A percentile compares a stretch with the other conserved stretches of the same genome.
These are phyloP conservation scores for Periparus ater DNA, from an alignment of 2,797 vertebrate genomes.

Conservation along the genomic window DNA sequence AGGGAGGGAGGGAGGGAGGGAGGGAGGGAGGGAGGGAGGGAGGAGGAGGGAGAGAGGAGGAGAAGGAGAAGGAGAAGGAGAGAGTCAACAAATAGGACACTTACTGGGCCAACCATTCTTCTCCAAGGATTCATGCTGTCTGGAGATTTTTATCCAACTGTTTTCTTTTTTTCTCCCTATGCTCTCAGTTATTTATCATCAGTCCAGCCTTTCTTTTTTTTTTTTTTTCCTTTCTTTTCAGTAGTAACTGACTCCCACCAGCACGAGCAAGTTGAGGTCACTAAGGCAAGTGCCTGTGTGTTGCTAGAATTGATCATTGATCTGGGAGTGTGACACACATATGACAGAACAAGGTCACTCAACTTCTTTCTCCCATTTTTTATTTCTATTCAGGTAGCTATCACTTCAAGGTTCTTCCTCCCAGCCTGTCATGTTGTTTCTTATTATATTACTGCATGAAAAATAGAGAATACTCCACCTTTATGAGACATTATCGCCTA, in stretches of 20 bases:
- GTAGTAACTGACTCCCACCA: not conserved
- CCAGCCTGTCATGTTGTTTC: not conserved
- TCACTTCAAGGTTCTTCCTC: not conserved
- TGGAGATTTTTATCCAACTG: not conserved
- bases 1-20: not conserved
- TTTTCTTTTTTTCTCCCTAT: not conserved
- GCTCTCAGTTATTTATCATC: not conserved
- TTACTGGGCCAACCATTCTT: not conserved
- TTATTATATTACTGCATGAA: not conserved
- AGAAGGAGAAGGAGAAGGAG: rapidly evolving
- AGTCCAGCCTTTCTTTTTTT: not conserved
- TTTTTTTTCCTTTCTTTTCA: not conserved
- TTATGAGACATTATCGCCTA: not conserved
- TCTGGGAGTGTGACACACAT: not conserved
- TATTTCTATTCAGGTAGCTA: not conserved
- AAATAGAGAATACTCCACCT: not conserved
- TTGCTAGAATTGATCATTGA: not conserved
- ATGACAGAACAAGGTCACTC: not conserved
- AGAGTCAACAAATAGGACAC: not conserved
- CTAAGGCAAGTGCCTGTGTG: not conserved
- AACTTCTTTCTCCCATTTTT: not conserved
- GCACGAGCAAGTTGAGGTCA: not conserved
- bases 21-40: rapidly evolving
- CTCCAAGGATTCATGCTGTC: not conserved
- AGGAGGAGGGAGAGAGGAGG: too few species aligned